A percentile compares a stretch with the other conserved stretches of the same genome.
phyloP scores from a whole-genome alignment of 2,113 vertebrate genomes.

The Otolemur garnettii region DNA sequence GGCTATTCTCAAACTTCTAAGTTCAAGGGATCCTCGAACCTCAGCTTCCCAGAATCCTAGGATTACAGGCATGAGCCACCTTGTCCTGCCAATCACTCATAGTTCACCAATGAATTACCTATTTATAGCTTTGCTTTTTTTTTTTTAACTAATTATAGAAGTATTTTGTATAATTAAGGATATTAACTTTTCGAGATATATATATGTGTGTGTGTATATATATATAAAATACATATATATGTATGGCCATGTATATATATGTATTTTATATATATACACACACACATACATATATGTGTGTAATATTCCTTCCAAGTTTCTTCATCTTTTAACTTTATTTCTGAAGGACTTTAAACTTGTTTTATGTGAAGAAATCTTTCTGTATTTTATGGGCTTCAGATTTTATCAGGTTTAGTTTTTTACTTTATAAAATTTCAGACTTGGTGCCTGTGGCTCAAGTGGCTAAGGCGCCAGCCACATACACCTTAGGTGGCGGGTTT shows the following conservation, averaged over 20 bases:
- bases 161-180: background rate
- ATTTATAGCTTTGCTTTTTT: background rate
- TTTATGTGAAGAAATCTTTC: background rate
- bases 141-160: constrained; percentile 18
- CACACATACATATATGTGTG: too few relatives aligned
- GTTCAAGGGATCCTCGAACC: too few relatives aligned
- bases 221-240: background rate
- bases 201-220: background rate
- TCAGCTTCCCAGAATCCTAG: too few relatives aligned
- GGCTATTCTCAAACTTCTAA: too few relatives aligned
- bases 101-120: background rate
- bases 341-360: background rate
- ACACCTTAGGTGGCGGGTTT: too few relatives aligned
- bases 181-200: background rate
- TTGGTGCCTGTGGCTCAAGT: too few relatives aligned
- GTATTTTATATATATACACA: background rate
- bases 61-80: too few relatives aligned
- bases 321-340: constrained; percentile 39
- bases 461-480: too few relatives aligned
- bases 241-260: too few relatives aligned
- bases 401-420: constrained; percentile 25
- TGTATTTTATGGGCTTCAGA: constrained; percentile 7
- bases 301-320: background rate
- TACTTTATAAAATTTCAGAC: background rate
- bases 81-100: too few relatives aligned